phyloP scores from a whole-genome alignment of 2,888 invertebrate genomes.

The Agriotes lineatus region DNA sequence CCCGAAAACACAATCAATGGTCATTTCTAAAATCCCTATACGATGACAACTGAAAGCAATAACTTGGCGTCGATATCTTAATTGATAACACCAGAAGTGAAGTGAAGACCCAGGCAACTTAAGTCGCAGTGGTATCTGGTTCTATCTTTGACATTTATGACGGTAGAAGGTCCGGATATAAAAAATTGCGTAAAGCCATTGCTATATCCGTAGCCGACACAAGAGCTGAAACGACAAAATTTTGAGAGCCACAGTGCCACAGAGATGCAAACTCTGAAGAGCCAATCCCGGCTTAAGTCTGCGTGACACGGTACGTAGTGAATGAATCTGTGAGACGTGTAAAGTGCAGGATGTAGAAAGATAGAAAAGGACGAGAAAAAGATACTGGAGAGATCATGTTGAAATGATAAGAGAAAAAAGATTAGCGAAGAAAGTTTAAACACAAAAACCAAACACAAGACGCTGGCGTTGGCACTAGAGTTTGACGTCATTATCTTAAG shows the following conservation, averaged over 20 bases:
- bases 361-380: neutral
- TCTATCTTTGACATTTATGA: neutral
- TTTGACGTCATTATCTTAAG: too few species aligned
- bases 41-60: constrained; percentile 3
- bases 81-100: constrained; percentile 5
- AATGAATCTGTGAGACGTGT: neutral
- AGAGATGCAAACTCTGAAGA: neutral
- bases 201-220: neutral
- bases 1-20: constrained; percentile 8
- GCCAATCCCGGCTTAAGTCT: neutral
- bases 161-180: neutral
- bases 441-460: neutral
- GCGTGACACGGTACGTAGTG: neutral
- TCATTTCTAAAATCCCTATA: neutral
- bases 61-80: constrained; percentile 4
- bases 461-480: too few species aligned
- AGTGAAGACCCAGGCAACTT: neutral
- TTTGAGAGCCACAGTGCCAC: too few species aligned
- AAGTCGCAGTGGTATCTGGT: neutral
- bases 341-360: constrained; percentile 1
- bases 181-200: constrained; percentile 3
- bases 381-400: neutral
- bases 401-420: neutral
- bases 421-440: constrained; percentile 5
- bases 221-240: constrained; percentile 1